Percentiles rank a stretch among this genome's conserved stretches.
These are phyloP conservation scores for Epizoanthus rinbou DNA, from an alignment of 92 coral and sea anemone species.

Conservation along the genomic window DNA sequence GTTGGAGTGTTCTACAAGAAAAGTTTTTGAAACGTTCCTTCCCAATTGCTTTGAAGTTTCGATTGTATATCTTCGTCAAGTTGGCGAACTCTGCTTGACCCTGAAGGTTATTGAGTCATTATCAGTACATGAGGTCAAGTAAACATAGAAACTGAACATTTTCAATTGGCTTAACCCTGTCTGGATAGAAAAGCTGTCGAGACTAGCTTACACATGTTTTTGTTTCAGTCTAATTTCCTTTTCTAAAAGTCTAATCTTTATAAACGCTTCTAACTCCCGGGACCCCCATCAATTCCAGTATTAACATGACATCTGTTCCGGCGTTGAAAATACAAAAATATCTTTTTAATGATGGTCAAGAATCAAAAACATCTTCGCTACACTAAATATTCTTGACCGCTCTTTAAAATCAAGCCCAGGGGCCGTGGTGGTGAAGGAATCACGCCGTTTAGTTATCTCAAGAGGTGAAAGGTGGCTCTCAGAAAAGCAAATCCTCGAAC, in stretches of 20 bases:
- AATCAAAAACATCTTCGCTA: slow-evolving; percentile 21
- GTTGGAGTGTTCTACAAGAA: too few relatives aligned
- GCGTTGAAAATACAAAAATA: background rate
- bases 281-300: background rate
- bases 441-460: slow-evolving; percentile 24
- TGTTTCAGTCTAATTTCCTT: background rate
- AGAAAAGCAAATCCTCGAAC: slow-evolving; percentile 17
- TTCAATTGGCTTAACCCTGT: slow-evolving; percentile 3
- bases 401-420: slow-evolving; percentile 6
- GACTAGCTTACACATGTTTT: slow-evolving; percentile 31
- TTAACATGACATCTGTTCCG: too few relatives aligned
- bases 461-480: slow-evolving; percentile 34
- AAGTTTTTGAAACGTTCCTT: too few relatives aligned
- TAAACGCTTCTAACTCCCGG: background rate
- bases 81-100: slow-evolving; percentile 7
- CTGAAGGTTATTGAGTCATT: slow-evolving; percentile 17
- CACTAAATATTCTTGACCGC: slow-evolving; percentile 1
- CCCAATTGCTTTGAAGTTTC: background rate
- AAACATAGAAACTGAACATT: background rate
- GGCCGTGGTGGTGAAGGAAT: slow-evolving; percentile 34
- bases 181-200: slow-evolving; percentile 18
- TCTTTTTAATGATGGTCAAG: background rate
- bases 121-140: slow-evolving; percentile 35
- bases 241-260: background rate
- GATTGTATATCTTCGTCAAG: background rate